phyloP scores from a whole-genome alignment of 2,888 invertebrate species.

The Empis stercorea region DNA sequence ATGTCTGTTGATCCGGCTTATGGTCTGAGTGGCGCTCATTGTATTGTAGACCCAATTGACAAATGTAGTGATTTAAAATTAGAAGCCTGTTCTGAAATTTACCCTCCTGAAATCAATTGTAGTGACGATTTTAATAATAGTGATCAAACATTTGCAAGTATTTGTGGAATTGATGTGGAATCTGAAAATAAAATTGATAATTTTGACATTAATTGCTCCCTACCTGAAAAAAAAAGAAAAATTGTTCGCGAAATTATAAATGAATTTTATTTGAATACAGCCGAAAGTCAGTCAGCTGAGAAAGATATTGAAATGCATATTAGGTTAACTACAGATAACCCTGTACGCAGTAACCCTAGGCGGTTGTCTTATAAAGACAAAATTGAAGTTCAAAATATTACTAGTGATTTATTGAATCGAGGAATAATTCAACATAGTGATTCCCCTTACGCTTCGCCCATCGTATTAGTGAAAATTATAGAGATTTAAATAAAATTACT shows the following conservation, averaged over 20 bases:
- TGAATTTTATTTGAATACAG: background rate
- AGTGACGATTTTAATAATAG: too few relatives aligned
- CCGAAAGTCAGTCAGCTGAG: background rate
- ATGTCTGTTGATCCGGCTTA: too few relatives aligned
- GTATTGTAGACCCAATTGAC: too few relatives aligned
- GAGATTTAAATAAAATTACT: slow-evolving; percentile 8
- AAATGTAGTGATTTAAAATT: too few relatives aligned
- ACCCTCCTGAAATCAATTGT: too few relatives aligned
- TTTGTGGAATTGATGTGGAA: too few relatives aligned
- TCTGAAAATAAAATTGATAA: background rate
- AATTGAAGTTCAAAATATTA: slow-evolving; percentile 8
- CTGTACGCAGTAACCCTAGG: slow-evolving; percentile 3
- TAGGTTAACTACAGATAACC: slow-evolving; percentile 4
- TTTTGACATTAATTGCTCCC: background rate
- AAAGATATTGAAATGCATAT: slow-evolving; percentile 4
- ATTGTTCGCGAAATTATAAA: background rate
- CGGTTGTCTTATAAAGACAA: slow-evolving; percentile 9
- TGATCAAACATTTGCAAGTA: too few relatives aligned
- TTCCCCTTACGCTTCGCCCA: slow-evolving; percentile 11
- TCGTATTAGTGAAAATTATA: slow-evolving; percentile 9
- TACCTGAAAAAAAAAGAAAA: background rate
- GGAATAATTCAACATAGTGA: slow-evolving; percentile 10
- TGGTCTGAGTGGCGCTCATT: too few relatives aligned
- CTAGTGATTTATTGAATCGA: slow-evolving; percentile 8
- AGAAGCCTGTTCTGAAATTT: too few relatives aligned